These are phyloP conservation scores for Yoshiicerus persimilis DNA, from an alignment of 1,140 invertebrate genomes.

Conservation along the genomic window DNA sequence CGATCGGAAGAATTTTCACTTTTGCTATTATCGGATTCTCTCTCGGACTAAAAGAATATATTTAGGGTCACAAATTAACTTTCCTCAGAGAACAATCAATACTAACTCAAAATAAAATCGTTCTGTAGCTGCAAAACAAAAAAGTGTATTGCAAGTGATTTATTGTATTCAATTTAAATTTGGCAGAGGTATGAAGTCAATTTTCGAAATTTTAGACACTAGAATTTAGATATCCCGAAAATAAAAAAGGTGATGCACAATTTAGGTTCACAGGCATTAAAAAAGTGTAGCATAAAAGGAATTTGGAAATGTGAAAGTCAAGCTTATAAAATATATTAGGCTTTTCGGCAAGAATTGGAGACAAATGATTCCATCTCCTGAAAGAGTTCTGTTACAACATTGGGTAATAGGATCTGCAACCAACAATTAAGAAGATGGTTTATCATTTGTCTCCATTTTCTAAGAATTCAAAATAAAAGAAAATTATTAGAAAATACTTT, in stretches of 20 bases:
- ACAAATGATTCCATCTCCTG: conserved; percentile 47
- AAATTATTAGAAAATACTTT: neutral
- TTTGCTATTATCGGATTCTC: neutral
- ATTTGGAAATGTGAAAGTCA: neutral
- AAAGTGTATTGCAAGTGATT: too few relatives aligned
- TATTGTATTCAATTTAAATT: too few relatives aligned
- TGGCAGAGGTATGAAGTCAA: too few relatives aligned
- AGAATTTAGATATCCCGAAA: too few relatives aligned
- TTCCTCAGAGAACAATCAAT: too few relatives aligned
- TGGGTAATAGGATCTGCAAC: conserved; percentile 42
- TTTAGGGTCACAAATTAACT: too few relatives aligned
- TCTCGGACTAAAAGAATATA: neutral
- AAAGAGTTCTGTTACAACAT: conserved; percentile 40
- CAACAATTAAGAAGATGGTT: conserved; percentile 28
- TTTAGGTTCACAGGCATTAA: too few relatives aligned
- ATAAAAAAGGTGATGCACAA: too few relatives aligned
- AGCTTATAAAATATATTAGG: neutral
- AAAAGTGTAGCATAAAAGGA: neutral
- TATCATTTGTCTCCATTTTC: conserved; percentile 34
- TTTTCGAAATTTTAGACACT: too few relatives aligned
- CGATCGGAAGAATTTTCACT: neutral
- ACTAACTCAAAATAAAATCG: too few relatives aligned
- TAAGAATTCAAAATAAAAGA: neutral
- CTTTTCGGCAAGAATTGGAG: conserved; percentile 36
- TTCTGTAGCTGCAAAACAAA: too few relatives aligned